Conservation (phyloP, 2,113 vertebrate genomes). For the Tragelaphus imberbis region DNA sequence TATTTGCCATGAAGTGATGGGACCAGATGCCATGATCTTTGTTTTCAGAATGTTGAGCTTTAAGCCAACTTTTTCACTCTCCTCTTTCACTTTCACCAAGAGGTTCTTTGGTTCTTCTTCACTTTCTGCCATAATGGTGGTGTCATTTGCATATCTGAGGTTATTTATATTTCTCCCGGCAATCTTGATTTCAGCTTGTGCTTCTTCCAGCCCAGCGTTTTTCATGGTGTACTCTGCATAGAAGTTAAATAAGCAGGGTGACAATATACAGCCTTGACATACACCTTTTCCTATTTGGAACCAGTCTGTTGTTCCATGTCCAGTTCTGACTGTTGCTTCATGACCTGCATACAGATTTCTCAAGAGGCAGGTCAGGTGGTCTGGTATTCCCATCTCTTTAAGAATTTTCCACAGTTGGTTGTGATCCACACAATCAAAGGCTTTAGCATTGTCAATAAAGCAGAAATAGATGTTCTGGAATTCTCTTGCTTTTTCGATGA, state of each 20-base stretch:
- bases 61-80: background rate
- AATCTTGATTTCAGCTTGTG: background rate
- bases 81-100: background rate
- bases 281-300: background rate
- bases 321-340: background rate
- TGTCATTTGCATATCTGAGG: background rate
- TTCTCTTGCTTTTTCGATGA: accelerated
- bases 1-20: background rate
- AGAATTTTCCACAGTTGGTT: background rate
- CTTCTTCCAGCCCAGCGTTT: background rate
- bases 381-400: background rate
- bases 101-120: background rate
- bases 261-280: background rate
- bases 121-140: background rate
- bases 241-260: background rate
- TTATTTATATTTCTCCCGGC: background rate
- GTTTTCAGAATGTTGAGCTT: background rate
- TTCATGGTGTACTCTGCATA: background rate
- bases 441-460: background rate
- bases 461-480: background rate
- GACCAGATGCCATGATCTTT: background rate
- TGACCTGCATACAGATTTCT: background rate
- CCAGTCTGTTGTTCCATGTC: background rate
- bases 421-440: background rate
- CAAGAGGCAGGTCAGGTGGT: background rate